Conservation (phyloP, 2,888 invertebrate species). For the Liopterus haemorrhoidalis region DNA sequence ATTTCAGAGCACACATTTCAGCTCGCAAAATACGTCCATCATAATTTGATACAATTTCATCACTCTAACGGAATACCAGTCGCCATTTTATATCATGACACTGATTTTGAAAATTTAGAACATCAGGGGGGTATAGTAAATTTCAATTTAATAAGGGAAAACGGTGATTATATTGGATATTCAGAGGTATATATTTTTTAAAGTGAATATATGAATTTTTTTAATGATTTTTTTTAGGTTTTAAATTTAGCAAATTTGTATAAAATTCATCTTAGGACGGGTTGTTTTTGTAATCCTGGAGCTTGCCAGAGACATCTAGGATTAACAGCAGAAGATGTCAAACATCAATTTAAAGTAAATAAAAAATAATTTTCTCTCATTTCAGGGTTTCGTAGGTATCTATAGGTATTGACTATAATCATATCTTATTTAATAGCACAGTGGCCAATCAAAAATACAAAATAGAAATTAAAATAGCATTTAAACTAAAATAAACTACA, state of each 20-base stretch:
- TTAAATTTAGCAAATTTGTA: conserved; percentile 83
- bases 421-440: too few species aligned
- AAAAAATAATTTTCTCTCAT: conserved; percentile 11
- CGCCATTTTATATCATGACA: conserved; percentile 67
- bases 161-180: conserved; percentile 80
- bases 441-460: too few species aligned
- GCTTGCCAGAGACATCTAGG: conserved; percentile 79
- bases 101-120: conserved; percentile 54
- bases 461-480: neutral
- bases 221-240: conserved; percentile 53
- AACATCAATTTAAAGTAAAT: conserved; percentile 65
- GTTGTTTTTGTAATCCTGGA: conserved; percentile 96
- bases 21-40: conserved; percentile 68
- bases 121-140: conserved; percentile 82
- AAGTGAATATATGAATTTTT: conserved; percentile 6
- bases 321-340: conserved; percentile 62
- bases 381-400: too few species aligned
- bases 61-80: conserved; percentile 70
- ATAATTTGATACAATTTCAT: conserved; percentile 54
- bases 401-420: neutral
- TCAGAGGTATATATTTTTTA: conserved; percentile 59
- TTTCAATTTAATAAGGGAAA: conserved; percentile 76
- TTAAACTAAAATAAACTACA: neutral
- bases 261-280: conserved; percentile 80
- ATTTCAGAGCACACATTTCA: conserved; percentile 69